phyloP scores from a whole-genome alignment of 1,140 invertebrate genomes.

The Brachionus rotundiformis region DNA sequence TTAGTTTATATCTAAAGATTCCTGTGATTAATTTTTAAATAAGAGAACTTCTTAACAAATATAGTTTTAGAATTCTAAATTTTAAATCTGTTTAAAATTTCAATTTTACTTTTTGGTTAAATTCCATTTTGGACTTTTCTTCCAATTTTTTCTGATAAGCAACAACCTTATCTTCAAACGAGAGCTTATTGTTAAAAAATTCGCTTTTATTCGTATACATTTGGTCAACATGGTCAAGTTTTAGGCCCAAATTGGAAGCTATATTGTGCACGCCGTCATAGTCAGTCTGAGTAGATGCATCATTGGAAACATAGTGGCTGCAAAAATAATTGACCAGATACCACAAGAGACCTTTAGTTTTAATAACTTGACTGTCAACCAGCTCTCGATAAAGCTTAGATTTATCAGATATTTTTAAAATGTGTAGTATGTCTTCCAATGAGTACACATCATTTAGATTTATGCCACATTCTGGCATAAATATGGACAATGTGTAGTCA shows the following conservation, averaged over 20 bases:
- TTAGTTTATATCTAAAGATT: too few relatives aligned
- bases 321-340: slow-evolving; percentile 45
- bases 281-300: slow-evolving; percentile 30
- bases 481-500: slow-evolving; percentile 48
- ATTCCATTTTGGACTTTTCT: slow-evolving; percentile 26
- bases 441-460: slow-evolving; percentile 43
- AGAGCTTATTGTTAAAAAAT: slow-evolving; percentile 5
- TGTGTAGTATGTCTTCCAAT: slow-evolving; percentile 4
- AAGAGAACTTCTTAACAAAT: too few relatives aligned
- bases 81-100: neutral
- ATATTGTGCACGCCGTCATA: slow-evolving; percentile 40
- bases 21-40: too few relatives aligned
- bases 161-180: slow-evolving; percentile 37
- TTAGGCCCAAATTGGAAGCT: slow-evolving; percentile 21
- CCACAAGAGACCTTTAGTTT: slow-evolving; percentile 40
- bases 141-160: slow-evolving; percentile 40
- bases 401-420: slow-evolving; percentile 43
- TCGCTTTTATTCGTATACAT: neutral
- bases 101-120: slow-evolving; percentile 39
- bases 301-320: slow-evolving; percentile 32
- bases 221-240: slow-evolving; percentile 22
- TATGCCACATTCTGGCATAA: slow-evolving; percentile 48
- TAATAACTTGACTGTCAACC: neutral
- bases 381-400: slow-evolving; percentile 20
- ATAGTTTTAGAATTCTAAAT: too few relatives aligned